Percentiles rank a stretch among this genome's conserved stretches.
phyloP scores from a whole-genome alignment of 2,888 invertebrate species.

The Sylvicola cinctus region DNA sequence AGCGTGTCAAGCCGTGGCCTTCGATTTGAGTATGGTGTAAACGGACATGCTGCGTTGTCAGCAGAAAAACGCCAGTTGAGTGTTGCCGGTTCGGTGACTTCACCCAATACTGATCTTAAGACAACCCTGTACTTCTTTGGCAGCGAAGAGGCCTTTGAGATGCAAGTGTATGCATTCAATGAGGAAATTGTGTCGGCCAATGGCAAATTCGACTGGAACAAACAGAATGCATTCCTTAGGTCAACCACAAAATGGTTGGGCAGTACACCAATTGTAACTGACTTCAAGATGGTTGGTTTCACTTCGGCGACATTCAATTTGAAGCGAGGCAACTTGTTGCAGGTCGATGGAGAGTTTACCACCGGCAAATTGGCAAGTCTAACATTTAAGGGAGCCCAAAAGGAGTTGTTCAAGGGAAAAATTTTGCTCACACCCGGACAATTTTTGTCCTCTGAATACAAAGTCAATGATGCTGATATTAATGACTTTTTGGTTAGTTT shows the following conservation, averaged over 20 bases:
- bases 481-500: conserved; percentile 17
- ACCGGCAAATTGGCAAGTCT: conserved; percentile 18
- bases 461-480: conserved; percentile 15
- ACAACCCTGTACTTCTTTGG: conserved; percentile 14
- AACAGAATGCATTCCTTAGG: conserved; percentile 11
- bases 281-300: conserved; percentile 3
- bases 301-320: conserved; percentile 13
- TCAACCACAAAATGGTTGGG: conserved; percentile 14
- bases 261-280: conserved; percentile 13
- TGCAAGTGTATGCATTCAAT: conserved; percentile 13
- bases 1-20: conserved; percentile 28
- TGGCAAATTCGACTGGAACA: conserved; percentile 13
- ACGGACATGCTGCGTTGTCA: conserved; percentile 15
- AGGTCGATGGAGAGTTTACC: conserved; percentile 14
- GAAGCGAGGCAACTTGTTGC: conserved; percentile 13
- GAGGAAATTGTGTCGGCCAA: conserved; percentile 13
- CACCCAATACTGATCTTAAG: conserved; percentile 17
- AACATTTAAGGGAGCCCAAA: conserved; percentile 11
- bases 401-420: conserved; percentile 15
- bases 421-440: conserved; percentile 17
- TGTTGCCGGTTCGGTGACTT: conserved; percentile 16
- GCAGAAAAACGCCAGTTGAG: conserved; percentile 15
- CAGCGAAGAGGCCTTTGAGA: conserved; percentile 20
- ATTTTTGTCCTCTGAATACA: conserved; percentile 18
- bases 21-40: conserved; percentile 15